Conservation (phyloP, 2,113 vertebrate genomes). For the Poeciliopsis prolifica region DNA sequence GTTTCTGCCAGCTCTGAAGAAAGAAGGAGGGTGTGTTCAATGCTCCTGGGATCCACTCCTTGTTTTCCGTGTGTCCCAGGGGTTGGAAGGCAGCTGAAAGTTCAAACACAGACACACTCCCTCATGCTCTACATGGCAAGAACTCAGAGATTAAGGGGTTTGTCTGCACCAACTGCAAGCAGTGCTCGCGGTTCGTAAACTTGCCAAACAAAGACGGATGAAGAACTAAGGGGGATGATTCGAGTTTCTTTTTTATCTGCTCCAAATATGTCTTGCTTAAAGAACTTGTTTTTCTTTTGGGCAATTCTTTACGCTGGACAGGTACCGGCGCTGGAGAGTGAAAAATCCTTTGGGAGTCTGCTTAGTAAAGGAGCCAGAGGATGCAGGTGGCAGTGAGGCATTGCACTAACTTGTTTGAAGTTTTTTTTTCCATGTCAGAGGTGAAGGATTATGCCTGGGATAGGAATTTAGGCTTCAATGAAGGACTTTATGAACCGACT, state of each 20-base stretch:
- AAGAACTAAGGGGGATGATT: slow-evolving; percentile 11
- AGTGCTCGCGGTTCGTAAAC: slow-evolving; percentile 62
- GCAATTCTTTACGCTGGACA: slow-evolving; percentile 20
- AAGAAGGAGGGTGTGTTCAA: slow-evolving; percentile 57
- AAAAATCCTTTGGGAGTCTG: slow-evolving; percentile 39
- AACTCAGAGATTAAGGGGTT: slow-evolving; percentile 78
- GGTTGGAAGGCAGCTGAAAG: slow-evolving; percentile 75
- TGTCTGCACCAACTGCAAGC: slow-evolving; percentile 67
- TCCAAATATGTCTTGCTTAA: slow-evolving; percentile 39
- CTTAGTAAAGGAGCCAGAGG: slow-evolving; percentile 53
- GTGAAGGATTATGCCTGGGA: slow-evolving; percentile 79
- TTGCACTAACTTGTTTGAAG: slow-evolving; percentile 72
- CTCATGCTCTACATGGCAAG: slow-evolving; percentile 70
- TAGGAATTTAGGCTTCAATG: slow-evolving; percentile 76
- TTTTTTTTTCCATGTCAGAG: slow-evolving; percentile 73
- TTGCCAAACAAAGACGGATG: slow-evolving; percentile 62
- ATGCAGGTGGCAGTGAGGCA: slow-evolving; percentile 69
- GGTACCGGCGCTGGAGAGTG: slow-evolving; percentile 8
- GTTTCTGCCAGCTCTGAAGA: slow-evolving; percentile 36
- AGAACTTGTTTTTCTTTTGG: slow-evolving; percentile 46
- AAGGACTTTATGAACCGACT: slow-evolving; percentile 61
- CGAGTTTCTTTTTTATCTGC: slow-evolving; percentile 45
- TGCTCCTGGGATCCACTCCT: slow-evolving; percentile 71
- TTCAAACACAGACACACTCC: slow-evolving; percentile 76
- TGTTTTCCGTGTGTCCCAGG: slow-evolving; percentile 75